Base-by-base conservation (phyloP, 2,113 vertebrate species). In the Nerophis ophidion region DNA sequence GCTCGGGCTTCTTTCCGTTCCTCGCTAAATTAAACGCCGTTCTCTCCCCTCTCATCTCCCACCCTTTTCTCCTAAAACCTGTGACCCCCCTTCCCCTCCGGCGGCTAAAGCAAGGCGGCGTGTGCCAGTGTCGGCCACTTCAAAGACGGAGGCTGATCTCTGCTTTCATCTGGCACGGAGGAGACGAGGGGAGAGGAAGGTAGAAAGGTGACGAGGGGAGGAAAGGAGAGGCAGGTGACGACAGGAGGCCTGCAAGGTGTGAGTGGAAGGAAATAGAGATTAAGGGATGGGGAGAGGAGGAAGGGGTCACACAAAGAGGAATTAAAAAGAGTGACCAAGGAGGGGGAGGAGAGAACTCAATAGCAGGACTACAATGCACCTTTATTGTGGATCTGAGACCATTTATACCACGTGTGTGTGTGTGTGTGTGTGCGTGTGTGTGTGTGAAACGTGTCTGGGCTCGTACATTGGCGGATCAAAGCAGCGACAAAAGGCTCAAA, bases 121-220 rank as follows among this genome's bases (percentile, higher is more conserved):
- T 82, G 82, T 76, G 79, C 80, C 79, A 76, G 72, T 66, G 79
- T 75, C 61, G 60, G 72, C 75, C 76, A 83, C 86, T 87, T 87
- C 82, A 87, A 86, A 87, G 82, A 54, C 67, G n/a, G 12, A 64
- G 66, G 80, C 83, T 77, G 78, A 81, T 83, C 77, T 83, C 65
- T 55, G 75, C 85, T 87, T 87, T 87, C 79, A 87, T 87, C 82
- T 87, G 76, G 60, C 54, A 67, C 65, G 66, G 75, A 75, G 73
- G 60, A 35, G 57, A 60, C 59, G 56, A 48, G 60, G 66, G 47
- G 65, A 38, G 71, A 63, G 62, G 45, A 64, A 61, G 63, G 54
- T 49, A 58, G 63, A 55, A 60, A 33, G 71, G 64, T 45, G 26
- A 61, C 9, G 16, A 65, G 57, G 60, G 26, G 56, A 64, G 61